These are phyloP conservation scores for Quadriops clusia DNA, from an alignment of 2,888 invertebrate genomes.

Conservation along the genomic window DNA sequence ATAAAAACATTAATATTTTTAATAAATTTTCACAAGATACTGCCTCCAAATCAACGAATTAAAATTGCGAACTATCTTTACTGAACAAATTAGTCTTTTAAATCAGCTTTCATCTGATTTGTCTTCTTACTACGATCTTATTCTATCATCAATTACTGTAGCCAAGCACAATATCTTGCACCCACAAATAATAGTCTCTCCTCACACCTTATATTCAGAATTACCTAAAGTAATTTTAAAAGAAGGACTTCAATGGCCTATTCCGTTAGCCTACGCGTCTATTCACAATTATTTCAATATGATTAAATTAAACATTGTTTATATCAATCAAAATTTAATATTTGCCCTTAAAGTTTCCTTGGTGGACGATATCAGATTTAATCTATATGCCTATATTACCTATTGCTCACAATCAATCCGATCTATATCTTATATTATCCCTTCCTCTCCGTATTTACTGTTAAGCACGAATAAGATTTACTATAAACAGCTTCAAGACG, in stretches of 20 bases:
- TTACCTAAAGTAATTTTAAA: slow-evolving; percentile 11
- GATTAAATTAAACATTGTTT: background rate
- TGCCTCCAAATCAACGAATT: slow-evolving; percentile 1
- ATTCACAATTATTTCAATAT: background rate
- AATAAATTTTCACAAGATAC: slow-evolving; percentile 11
- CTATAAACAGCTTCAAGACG: no score
- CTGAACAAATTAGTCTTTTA: slow-evolving; percentile 7
- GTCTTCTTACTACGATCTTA: no score
- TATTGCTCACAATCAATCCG: slow-evolving; percentile 11
- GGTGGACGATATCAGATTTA: slow-evolving; percentile 10
- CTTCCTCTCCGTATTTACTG: no score
- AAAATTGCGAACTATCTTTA: background rate
- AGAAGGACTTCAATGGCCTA: slow-evolving; percentile 11
- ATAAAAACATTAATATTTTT: slow-evolving; percentile 13
- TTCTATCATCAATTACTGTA: slow-evolving; percentile 14
- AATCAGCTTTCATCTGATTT: no score
- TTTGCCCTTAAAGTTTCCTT: slow-evolving; percentile 14
- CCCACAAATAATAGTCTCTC: slow-evolving; percentile 13
- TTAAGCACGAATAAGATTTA: no score
- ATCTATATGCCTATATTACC: slow-evolving; percentile 13
- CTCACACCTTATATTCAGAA: slow-evolving; percentile 11
- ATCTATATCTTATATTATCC: no score
- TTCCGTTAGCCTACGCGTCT: background rate
- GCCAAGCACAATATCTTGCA: slow-evolving; percentile 14
- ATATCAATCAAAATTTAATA: slow-evolving; percentile 10